phyloP scores from a whole-genome alignment of 2,797 vertebrate genomes.

The Pogoniulus pusillus region DNA sequence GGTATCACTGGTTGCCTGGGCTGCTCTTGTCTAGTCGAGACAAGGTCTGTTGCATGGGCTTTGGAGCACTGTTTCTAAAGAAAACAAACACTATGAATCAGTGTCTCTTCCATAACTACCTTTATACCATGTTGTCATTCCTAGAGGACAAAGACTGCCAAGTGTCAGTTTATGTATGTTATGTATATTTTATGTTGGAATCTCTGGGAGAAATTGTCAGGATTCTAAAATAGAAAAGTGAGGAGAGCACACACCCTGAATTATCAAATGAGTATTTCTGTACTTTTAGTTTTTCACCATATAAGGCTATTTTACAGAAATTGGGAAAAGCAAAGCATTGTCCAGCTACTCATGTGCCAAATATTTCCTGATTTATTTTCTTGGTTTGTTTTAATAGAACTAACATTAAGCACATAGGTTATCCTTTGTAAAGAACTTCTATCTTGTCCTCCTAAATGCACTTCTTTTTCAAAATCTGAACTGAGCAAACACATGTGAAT shows the following conservation, averaged over 20 bases:
- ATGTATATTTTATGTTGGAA: neutral
- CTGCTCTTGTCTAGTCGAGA: neutral
- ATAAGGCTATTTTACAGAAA: neutral
- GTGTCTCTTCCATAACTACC: neutral
- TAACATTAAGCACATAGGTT: neutral
- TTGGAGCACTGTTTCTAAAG: neutral
- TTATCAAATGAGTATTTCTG: neutral
- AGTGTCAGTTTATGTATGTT: neutral
- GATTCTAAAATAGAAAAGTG: neutral
- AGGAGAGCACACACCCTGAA: neutral
- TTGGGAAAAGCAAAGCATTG: neutral
- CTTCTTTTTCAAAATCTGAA: neutral
- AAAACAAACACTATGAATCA: neutral
- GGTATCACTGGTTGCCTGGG: neutral
- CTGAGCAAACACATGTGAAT: neutral
- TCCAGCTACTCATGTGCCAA: neutral
- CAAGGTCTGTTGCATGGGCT: neutral
- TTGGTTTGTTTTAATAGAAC: neutral
- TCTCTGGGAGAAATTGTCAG: neutral
- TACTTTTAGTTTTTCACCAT: neutral
- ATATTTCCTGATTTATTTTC: neutral
- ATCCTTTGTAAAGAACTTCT: neutral
- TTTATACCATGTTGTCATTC: neutral
- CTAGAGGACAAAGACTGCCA: neutral
- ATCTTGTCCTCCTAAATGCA: neutral